These are phyloP conservation scores for Heptranchias perlo DNA, from an alignment of 2,113 vertebrate species.

Conservation along the genomic window DNA sequence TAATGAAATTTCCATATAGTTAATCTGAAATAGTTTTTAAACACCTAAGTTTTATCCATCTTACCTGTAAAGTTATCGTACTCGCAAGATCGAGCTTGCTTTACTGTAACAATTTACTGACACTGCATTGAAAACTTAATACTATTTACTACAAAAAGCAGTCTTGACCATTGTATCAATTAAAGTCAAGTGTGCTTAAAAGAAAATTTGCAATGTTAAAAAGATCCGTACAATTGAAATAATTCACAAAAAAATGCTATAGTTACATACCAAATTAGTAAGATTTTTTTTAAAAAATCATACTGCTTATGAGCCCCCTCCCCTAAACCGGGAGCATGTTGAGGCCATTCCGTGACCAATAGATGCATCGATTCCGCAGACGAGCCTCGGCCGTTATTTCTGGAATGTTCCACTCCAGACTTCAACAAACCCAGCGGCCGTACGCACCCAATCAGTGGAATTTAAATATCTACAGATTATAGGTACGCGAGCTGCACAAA, in stretches of 20 bases:
- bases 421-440: background rate
- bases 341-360: background rate
- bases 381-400: constrained; percentile 30
- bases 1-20: background rate
- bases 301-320: background rate
- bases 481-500: no score
- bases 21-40: background rate
- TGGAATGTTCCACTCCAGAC: constrained; percentile 28
- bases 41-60: background rate
- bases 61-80: background rate
- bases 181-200: background rate
- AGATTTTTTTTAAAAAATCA: background rate
- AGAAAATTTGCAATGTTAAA: background rate
- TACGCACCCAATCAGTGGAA: background rate
- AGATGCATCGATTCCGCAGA: background rate
- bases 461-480: background rate
- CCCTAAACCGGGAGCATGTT: background rate
- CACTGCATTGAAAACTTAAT: background rate
- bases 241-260: background rate
- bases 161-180: background rate
- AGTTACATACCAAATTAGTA: background rate
- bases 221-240: background rate
- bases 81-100: background rate
- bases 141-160: background rate
- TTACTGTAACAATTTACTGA: background rate